Evolutionary conservation across 2,797 vertebrate genomes (phyloP), one percentile per base, ranked within the genome.

Genomic region (Falco columbarius): DNA sequence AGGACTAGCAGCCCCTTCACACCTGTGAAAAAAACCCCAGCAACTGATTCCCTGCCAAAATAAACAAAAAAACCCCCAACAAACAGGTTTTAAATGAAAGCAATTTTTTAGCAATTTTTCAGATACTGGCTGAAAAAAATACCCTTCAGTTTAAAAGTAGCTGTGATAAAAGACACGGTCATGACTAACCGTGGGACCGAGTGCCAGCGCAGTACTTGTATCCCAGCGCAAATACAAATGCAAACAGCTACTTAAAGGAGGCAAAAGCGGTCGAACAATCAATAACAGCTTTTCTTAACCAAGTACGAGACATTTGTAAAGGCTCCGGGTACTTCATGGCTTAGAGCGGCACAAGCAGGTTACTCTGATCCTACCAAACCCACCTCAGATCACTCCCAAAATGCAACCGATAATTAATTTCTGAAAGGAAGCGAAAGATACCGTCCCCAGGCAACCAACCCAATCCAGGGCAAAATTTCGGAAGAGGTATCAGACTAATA

Each of bases 1-100:
- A 54, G 99, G 98, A 96, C 98, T 99, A 72, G 98, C 98, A 93
- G 98, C 97, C 90, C 98, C 99, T 97, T 99, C 99, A n/a, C 99
- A 99, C 89, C 99, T 99, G 97, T 20, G 59, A 70, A 86, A 95
- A 81, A 96, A 85, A 70, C 12, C 3, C 6, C 55, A 85, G 77
- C 67, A 91, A 61, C 12, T 23, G 26, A 86, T 54, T 84, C 70
- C 10, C 27, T 66, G 27, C 9, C 13, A 21, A 67, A 56, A 54
- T 1, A 36, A 27, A 19, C 22, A 32, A 8, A 15, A 56, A 7
- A 38, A 19, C 3, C 13, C 34, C 22, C 47, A 73, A 47, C 47
- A 73, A 47, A 27, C 20, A 32, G 12, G 21, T 70, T 89, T 77
- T 56, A 79, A 87, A 12, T 32, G 73, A 3, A 66, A 42, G 6